Base-by-base conservation (phyloP, 2,113 vertebrate genomes). In the Melanerpes aurifrons region DNA sequence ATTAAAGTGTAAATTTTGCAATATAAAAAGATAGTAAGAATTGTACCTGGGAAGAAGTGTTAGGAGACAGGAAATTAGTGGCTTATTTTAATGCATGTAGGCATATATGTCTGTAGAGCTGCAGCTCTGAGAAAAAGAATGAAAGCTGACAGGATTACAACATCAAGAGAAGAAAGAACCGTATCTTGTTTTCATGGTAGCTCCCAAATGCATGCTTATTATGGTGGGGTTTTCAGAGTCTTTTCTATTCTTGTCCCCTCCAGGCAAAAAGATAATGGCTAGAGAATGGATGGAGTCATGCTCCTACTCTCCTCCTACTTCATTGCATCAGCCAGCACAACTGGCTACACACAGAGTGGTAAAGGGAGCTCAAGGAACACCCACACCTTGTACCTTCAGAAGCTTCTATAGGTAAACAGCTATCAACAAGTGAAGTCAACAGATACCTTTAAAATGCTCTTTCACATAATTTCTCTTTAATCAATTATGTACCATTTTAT, bases 1-100 rank as follows among this genome's bases (percentile, higher is more conserved):
- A 74, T 90, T 94, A 64, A 90, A 72, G 58, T 43, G 57, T 20
- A 82, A 56, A 72, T 79, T 84, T 75, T 90, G 58, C 48, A 78
- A 31, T 64, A 71, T 15, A 84, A 50, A 84, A 84, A 66, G 13
- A 68, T 9, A 74, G n/a, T 13, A 45, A 78, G 26, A 71, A 72
- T 9, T 71, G 37, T 62, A 54, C 25, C 24, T 58, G 29, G 40
- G n/a, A 87, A 62, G 22, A 54, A 45, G n/a, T 86, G 53, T 74
- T 45, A 40, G 32, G 64, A 75, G 22, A 15, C 24, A 70, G 43
- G 10, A 86, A 80, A 78, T 77, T 32, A 87, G 74, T 28, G 21
- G 11, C 12, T 89, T 72, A 20, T 64, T 89, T 78, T 72, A 89
- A 62, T 57, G 82, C 7, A 6, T 21, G 15, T 24, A 68, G 32